A percentile compares a stretch with the other conserved stretches of the same genome.
These are phyloP conservation scores for Rhinophrynus dorsalis DNA, from an alignment of 2,797 vertebrate genomes.

Conservation along the genomic window DNA sequence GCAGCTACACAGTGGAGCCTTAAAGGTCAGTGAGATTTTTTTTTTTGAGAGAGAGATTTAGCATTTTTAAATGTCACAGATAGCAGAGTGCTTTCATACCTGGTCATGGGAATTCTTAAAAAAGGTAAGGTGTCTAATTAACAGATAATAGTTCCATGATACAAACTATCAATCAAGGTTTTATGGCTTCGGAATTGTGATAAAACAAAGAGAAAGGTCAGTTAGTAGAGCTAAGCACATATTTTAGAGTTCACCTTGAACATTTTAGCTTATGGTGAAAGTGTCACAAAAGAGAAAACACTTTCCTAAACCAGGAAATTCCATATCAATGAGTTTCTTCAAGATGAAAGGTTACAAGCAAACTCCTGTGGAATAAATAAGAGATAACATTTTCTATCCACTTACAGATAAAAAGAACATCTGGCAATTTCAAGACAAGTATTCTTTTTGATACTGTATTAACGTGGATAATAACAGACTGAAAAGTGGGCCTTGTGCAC, in stretches of 20 bases:
- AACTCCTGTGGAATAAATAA: too few species aligned
- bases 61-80: slow-evolving; percentile 34
- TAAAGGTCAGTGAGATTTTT: slow-evolving; percentile 26
- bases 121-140: not conserved
- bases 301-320: too few species aligned
- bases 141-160: not conserved
- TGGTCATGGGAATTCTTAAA: slow-evolving; percentile 3
- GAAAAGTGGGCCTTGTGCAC: too few species aligned
- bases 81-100: not conserved
- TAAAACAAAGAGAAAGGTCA: not conserved
- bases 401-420: too few species aligned
- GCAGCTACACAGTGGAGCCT: slow-evolving; percentile 8
- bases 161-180: not conserved
- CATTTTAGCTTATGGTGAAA: too few species aligned
- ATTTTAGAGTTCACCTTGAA: not conserved
- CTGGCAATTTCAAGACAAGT: too few species aligned
- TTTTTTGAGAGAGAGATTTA: slow-evolving; percentile 22
- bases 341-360: too few species aligned
- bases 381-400: too few species aligned
- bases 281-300: too few species aligned
- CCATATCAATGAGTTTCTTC: too few species aligned
- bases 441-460: too few species aligned
- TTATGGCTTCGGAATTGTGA: not conserved
- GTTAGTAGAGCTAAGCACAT: not conserved
- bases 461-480: too few species aligned